phyloP scores from a whole-genome alignment of 2,888 invertebrate species.

The Teinopalpus imperialis region DNA sequence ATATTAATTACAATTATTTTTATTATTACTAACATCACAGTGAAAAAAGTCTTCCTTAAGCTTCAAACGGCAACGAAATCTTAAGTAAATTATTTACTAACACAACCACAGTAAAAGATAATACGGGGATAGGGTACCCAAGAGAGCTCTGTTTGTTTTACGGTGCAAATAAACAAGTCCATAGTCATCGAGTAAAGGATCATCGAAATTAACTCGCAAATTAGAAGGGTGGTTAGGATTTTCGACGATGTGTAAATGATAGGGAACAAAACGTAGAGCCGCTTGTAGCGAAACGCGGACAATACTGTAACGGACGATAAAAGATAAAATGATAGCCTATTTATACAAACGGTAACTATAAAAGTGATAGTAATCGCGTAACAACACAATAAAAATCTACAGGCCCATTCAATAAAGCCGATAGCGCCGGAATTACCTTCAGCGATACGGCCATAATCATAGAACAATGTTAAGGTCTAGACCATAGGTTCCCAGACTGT shows the following conservation, averaged over 20 bases:
- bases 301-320: conserved; percentile 43
- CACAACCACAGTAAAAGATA: no score
- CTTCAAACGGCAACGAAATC: no score
- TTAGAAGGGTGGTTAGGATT: conserved; percentile 2
- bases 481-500: no score
- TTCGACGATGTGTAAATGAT: conserved; percentile 17
- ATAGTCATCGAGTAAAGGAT: not conserved
- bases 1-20: no score
- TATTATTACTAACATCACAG: no score
- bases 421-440: conserved; percentile 46
- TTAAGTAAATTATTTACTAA: no score
- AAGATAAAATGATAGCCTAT: conserved; percentile 53
- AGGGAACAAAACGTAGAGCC: conserved; percentile 28
- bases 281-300: conserved; percentile 29
- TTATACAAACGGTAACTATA: conserved; percentile 52
- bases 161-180: conserved; percentile 1
- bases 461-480: conserved; percentile 9
- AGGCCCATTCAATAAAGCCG: conserved; percentile 46
- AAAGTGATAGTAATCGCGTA: conserved; percentile 53
- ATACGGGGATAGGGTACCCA: not conserved
- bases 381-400: conserved; percentile 58
- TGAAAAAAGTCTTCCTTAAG: no score
- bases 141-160: not conserved
- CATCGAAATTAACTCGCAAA: conserved; percentile 18
- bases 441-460: conserved; percentile 30